Conservation (phyloP, 2,113 vertebrate genomes). For the Heloderma charlesbogerti region DNA sequence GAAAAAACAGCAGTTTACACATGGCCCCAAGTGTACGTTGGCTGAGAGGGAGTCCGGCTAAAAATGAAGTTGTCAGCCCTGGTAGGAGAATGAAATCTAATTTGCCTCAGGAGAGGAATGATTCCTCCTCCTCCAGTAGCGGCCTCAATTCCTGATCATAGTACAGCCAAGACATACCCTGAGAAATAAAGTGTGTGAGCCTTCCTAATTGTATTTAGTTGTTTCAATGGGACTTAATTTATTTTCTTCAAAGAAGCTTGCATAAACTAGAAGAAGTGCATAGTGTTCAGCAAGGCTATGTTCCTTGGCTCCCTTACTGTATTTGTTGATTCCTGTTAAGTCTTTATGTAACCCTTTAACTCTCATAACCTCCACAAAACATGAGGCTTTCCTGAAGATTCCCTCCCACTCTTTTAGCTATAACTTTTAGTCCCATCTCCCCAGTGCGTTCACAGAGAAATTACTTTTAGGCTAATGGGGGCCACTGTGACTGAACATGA, state of each 20-base stretch:
- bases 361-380: background rate
- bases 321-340: constrained; percentile 62
- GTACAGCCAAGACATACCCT: constrained; percentile 53
- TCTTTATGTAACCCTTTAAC: constrained; percentile 55
- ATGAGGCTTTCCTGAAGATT: background rate
- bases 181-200: constrained; percentile 58
- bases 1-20: constrained; percentile 22
- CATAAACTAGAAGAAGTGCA: constrained; percentile 63
- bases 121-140: constrained; percentile 62
- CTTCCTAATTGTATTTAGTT: constrained; percentile 43
- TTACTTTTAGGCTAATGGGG: background rate
- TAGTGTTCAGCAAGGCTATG: constrained; percentile 54
- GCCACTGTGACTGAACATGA: background rate
- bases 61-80: constrained; percentile 62
- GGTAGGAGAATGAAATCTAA: constrained; percentile 59
- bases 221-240: constrained; percentile 54
- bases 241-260: constrained; percentile 65
- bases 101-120: constrained; percentile 63
- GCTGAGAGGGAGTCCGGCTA: constrained; percentile 29
- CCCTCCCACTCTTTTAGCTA: background rate
- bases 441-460: background rate
- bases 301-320: constrained; percentile 34
- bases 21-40: constrained; percentile 21
- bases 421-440: background rate
- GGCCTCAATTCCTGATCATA: constrained; percentile 57